Evolutionary conservation across 2,797 vertebrate genomes (phyloP), one percentile per base, ranked within the genome.

Genomic region (Florisuga fusca): DNA sequence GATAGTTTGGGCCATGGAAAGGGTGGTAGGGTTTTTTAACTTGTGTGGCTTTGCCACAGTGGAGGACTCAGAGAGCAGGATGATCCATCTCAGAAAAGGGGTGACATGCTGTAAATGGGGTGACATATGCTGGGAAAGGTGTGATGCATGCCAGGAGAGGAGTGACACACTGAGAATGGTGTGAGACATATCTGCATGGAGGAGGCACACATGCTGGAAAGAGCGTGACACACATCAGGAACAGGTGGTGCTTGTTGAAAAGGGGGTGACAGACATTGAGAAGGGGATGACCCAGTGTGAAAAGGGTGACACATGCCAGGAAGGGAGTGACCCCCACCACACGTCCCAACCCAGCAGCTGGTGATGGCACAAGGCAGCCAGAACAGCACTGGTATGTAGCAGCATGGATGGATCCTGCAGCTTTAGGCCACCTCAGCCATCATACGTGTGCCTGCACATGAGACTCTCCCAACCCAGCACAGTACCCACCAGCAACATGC

Each of bases 361-460:
- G 61, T 76, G 83, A 29, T 10, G 53, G 57, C 69, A 54, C 1
- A 1, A 41, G 45, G 12, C 84, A 85, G 63, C 20, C 59, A 22
- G 63, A 34, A 20, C 2, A 12, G 62, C 36, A 13, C 0, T 20
- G 29, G 13, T 21, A 31, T 9, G 59, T 46, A 48, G 71, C 14
- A 76, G 68, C 57, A 61, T 0, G 33, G 46, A 23, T 8, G 4
- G 19, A 51, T 46, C 13, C 63, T 3, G 13, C 0, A 0, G 46
- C 25, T 73, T 63, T 4, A 13, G 68, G 84, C 61, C 81, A 76
- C 34, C 41, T 84, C 3, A 6, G 43, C 62, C 9, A 2, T 31
- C 73, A 64, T 3, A 2, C 0, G 0, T 6, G 58, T 74, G 48
- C 27, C 61, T 15, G 4, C 0, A 0, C 2, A 9, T 2, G 4